Base-by-base conservation (phyloP, 2,888 invertebrate genomes). In the Plemyria rubiginata region DNA sequence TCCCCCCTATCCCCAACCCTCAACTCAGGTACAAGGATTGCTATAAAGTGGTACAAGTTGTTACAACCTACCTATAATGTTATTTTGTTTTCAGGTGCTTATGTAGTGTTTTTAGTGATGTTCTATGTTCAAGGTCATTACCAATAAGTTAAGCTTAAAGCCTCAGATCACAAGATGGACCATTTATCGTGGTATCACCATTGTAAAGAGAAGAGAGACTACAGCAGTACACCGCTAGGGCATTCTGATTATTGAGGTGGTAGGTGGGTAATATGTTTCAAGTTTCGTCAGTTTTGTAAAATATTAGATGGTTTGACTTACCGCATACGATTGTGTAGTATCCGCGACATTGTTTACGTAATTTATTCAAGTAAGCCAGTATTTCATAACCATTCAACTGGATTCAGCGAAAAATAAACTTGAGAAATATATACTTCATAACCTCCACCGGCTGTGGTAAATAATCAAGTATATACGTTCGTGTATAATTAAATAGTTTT, bases 251-350 rank as follows among this genome's bases (percentile, higher is more conserved):
- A 32, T 0, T 32, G 11, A 2, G 9, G 11, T 38, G 36, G 36
- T 38, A 38, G 36, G 36, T 36, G 0, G 6, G 11, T 2, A 38
- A 32, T 16, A 54, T 29, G 13, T 40, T 56, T 41, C 16, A 22
- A 12, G 29, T 59, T 51, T 38, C 8, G 8, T 0, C 36, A 22
- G 16, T 9, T 7, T n/a, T 29, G 4, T 12, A 9, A 8, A 43
- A 22, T 5, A 48, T 16, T 54, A 1, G 11, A 28, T 13, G 28
- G 22, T 15, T 15, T 29, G 15, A 28, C 75, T 77, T 79, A 91
- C 92, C 90, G 90, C 77, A 90, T 77, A 63, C 88, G 90, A 79
- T 91, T 87, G 75, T 91, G 89, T 58, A 92, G 85, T 81, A 92
- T 90, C 78, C 92, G 86, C 70, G 92, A 92, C 92, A 92, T 92